Evolutionary conservation across 2,888 invertebrate species (phyloP), one percentile per base, ranked within the genome.

Genomic region (Aspidiotus destructor): DNA sequence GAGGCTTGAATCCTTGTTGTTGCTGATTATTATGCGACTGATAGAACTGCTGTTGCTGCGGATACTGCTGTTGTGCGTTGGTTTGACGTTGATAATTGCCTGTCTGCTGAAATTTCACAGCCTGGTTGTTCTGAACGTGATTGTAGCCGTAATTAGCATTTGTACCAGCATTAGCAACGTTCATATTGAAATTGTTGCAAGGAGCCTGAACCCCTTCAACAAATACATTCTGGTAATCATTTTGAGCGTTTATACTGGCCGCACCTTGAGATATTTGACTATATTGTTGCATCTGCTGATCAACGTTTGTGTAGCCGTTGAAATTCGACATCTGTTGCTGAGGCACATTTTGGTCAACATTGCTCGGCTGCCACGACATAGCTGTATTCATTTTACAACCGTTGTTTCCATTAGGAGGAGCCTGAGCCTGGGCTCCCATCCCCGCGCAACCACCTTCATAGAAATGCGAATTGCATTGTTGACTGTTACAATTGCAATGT

Each of bases 141-240:
- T 73, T 71, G 60, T 79, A 79, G 48, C 79, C 78, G 16, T 78
- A 79, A 71, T 80, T 81, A 53, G 65, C 63, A 60, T 54, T 10
- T 41, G 55, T 54, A 15, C 16, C 62, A 74, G 16, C 69, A 62
- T 60, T 55, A 17, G 48, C 15, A 53, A 63, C 11, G 9, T 52
- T 41, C 10, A 11, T n/a, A 42, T 65, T 58, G 10, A 52, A 57
- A 67, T 41, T 17, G 28, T 28, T 28, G 28, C 28, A 28, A 16
- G 41, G 17, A n/a, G 67, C 60, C 60, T 68, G 65, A 28, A 69
- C 13, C 7, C 13, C 53, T 48, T 41, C 40, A 0, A 53, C 68
- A 69, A 48, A 42, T 58, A 60, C 53, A 15, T 63, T 63, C 2
- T 41, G 55, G 53, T 16, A 10, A 41, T 48, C 44, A 6, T 62